Evolutionary conservation across 2,888 invertebrate genomes (phyloP), one percentile per base, ranked within the genome.

Genomic region (Hypomecis punctinalis): DNA sequence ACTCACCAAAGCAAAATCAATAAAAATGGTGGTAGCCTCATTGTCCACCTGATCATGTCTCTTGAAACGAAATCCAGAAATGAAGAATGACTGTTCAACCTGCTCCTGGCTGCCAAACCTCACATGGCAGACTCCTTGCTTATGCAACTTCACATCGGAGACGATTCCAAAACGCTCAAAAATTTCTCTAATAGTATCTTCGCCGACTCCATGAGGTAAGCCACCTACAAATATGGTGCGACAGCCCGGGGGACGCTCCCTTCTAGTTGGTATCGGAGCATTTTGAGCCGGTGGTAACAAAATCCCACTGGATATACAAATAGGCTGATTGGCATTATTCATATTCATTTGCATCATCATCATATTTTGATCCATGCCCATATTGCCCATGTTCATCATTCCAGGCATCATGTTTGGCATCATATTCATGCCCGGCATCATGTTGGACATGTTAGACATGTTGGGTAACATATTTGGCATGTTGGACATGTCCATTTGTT

Each of bases 191-290:
- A 98, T 94, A 56, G 96, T 95, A 52, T 96, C 96, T 83, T 97
- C 97, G 0, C 95, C 96, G 9, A 96, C 95, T 71, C 96, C 96
- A 77, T 97, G 96, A 0, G 98, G 98, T n/a, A 98, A 87, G 3
- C 98, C 98, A 48, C 98, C 98, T 2, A 98, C 96, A 84, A 98
- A 98, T 8, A 98, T 96, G 0, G 98, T 98, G 54, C 97, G 94
- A 83, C 98, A 98, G 0, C 98, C 98, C 0, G 42, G 11, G 0
- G 72, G 72, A 4, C 66, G 36, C 9, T 68, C 72, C 8, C 72
- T 47, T 53, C 68, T 66, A 0, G 45, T 8, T 13, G 70, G 72
- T 37, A 63, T n/a, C 5, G 53, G 42, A 0, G 96, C 95, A 74
- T 96, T 96, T 0, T 97, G 96, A 80, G 96, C 95, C 0, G 98